Base-by-base conservation (phyloP, 2,797 vertebrate species). In the Bovichtus variegatus region DNA sequence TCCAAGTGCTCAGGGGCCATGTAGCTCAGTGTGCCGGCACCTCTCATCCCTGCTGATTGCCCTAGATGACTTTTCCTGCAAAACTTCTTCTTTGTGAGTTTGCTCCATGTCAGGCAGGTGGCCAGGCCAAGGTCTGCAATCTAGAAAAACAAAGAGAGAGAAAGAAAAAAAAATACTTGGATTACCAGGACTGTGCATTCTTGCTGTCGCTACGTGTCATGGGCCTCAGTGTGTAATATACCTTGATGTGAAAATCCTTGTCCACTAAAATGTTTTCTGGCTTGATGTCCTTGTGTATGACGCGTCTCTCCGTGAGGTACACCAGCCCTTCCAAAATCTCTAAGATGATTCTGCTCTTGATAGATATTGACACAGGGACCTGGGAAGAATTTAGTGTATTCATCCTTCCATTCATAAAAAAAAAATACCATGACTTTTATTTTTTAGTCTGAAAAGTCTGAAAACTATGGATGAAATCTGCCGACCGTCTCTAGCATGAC, bases 281-380 rank as follows among this genome's bases (percentile, higher is more conserved):
- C 84, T 99, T 99, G 60, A 99, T 92, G 85, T 99, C 98, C 91
- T 99, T 99, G 92, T 99, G 98, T 70, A 99, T 93, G 38, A 99
- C 90, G 0, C 91, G 78, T 68, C 93, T 92, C n/a, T 93, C 65
- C 0, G 96, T 96, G 55, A 99, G 93, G 86, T 99, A 99, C 50
- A 95, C 76, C 98, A 99, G 98, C 38, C 97, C 98, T 88, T 99
- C 98, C 64, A 96, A 90, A 81, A 96, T 96, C 92, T 99, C 97
- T 77, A 96, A 27, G 46, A 98, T 94, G 2, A 99, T 96, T 83
- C 97, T 95, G 47, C 96, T 97, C 90, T 96, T 99, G 75, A 99
- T 71, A n/a, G 97, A 95, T 21, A 97, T 27, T 3, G 97, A 97
- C 41, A 97, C 90, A 2, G 34, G 8, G 31, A 95, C 74, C 98